Conservation (phyloP, 2,113 vertebrate species). For the Lethenteron reissneri region DNA sequence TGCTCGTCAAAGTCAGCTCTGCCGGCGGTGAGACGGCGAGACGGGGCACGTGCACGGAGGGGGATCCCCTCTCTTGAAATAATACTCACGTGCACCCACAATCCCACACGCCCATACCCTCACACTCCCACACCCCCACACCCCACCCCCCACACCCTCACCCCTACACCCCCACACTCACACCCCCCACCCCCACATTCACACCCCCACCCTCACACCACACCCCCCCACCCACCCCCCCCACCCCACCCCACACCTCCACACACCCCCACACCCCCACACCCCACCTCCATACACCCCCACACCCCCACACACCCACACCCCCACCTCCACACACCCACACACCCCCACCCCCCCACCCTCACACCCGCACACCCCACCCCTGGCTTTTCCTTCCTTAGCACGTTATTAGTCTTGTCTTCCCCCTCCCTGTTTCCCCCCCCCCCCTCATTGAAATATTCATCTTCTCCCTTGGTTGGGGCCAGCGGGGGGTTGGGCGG, state of each 20-base stretch:
- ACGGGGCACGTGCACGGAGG: no score
- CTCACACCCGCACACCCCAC: not conserved
- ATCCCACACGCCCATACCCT: no score
- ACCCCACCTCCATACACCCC: no score
- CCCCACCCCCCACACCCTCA: no score
- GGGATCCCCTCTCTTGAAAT: no score
- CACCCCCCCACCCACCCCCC: not conserved
- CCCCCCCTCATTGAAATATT: not conserved
- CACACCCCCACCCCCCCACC: not conserved
- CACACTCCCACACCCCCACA: no score
- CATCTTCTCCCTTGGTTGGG: not conserved
- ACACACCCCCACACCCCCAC: no score
- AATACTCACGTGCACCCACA: no score
- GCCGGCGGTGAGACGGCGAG: conserved; percentile 48
- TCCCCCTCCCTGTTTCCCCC: not conserved
- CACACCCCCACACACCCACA: not conserved
- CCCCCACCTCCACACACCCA: not conserved
- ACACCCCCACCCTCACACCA: not conserved
- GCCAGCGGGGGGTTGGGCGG: no score
- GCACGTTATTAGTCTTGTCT: not conserved
- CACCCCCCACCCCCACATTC: not conserved
- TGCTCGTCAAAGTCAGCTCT: conserved; percentile 69
- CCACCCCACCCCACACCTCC: not conserved
- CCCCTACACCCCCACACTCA: not conserved
- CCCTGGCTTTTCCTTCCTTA: not conserved